Conservation (phyloP, 2,888 invertebrate species). For the Seira musarum region DNA sequence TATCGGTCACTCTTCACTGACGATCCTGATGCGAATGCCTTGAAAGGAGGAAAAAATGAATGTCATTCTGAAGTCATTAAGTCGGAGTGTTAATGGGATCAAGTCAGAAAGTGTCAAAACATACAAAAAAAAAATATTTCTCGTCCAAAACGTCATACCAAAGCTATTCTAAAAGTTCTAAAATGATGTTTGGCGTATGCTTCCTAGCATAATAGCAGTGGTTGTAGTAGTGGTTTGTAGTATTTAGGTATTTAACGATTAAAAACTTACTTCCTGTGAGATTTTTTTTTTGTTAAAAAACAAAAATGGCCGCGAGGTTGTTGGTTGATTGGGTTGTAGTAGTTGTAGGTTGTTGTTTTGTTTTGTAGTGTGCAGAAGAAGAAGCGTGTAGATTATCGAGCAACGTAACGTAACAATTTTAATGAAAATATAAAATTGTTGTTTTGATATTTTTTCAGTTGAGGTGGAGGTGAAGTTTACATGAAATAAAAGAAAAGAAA, state of each 20-base stretch:
- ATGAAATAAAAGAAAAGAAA: conserved; percentile 47
- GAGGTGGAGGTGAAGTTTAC: conserved; percentile 13
- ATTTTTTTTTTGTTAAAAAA: conserved; percentile 19
- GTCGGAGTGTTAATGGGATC: conserved; percentile 8
- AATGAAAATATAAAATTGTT: conserved; percentile 31
- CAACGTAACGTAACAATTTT: conserved; percentile 17
- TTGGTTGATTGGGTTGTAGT: background rate
- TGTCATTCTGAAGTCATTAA: conserved; percentile 49
- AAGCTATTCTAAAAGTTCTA: background rate
- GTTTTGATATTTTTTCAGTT: conserved; percentile 37
- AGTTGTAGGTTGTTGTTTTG: background rate
- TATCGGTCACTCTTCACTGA: too few species aligned
- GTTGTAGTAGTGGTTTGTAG: background rate
- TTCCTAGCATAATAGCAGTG: too few species aligned
- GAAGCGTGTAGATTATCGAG: conserved; percentile 27
- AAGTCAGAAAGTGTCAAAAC: conserved; percentile 36
- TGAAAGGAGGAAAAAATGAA: conserved; percentile 21
- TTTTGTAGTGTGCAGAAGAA: conserved; percentile 27
- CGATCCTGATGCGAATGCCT: conserved; percentile 5
- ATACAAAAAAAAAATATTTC: conserved; percentile 43
- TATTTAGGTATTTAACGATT: background rate
- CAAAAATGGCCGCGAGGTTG: conserved; percentile 32
- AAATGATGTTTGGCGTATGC: too few species aligned
- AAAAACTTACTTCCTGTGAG: conserved; percentile 50
- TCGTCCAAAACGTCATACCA: background rate